Conservation (phyloP, 2,113 vertebrate genomes). For the Balaeniceps rex region DNA sequence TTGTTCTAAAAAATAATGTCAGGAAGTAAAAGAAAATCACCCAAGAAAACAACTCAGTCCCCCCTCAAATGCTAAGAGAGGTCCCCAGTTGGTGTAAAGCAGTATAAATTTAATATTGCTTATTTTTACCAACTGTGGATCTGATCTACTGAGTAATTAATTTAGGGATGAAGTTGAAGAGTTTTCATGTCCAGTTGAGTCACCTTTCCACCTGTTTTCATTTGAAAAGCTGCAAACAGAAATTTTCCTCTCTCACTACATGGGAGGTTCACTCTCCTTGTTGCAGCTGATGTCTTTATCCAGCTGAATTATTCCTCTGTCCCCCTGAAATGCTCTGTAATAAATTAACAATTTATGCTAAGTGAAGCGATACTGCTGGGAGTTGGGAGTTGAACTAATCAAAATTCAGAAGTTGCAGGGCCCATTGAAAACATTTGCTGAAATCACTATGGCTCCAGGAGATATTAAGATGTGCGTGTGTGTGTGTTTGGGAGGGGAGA, state of each 20-base stretch:
- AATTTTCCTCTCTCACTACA: not conserved
- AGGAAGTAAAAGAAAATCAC: not conserved
- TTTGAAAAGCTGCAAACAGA: conserved; percentile 26
- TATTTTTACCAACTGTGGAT: not conserved
- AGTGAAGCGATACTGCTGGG: conserved; percentile 32
- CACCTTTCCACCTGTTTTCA: conserved; percentile 23
- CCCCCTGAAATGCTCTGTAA: conserved; percentile 51
- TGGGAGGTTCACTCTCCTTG: not conserved
- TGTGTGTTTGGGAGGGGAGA: not conserved
- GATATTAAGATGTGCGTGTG: not conserved
- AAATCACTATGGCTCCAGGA: not conserved
- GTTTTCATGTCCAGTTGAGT: not conserved
- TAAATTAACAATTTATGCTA: conserved; percentile 74
- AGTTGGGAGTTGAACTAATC: not conserved
- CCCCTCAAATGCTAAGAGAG: not conserved
- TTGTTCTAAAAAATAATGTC: not conserved
- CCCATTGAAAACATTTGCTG: conserved; percentile 12
- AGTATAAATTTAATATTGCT: not conserved
- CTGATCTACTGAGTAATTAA: not conserved
- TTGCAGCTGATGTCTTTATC: conserved; percentile 32
- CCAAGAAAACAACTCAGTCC: not conserved
- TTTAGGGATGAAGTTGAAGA: not conserved
- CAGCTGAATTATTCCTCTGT: conserved; percentile 47
- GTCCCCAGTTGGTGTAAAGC: not conserved
- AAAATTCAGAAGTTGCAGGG: conserved; percentile 11